Evolutionary conservation across 2,888 invertebrate species (phyloP), one percentile per base, ranked within the genome.

Genomic region (Torymus tubicola): DNA sequence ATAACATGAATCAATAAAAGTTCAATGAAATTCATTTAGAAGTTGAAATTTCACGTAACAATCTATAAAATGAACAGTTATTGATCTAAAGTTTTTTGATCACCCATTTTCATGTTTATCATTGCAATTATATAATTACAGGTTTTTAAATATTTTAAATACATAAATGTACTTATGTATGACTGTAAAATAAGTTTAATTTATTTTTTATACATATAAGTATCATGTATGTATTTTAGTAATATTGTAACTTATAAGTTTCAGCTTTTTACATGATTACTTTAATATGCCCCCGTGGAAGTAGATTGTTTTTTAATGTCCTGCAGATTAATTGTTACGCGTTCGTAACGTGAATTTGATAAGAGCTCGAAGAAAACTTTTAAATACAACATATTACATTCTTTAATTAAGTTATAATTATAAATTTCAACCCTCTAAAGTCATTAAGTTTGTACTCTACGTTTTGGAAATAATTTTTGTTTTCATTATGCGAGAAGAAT

Each of bases 281-380:
- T 82, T 81, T 86, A 87, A 87, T 87, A 87, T 87, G 87, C 87
- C 87, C 87, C 86, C 84, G 83, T 86, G 86, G 86, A 88, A 88
- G 86, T 87, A 85, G 83, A 87, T 84, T 83, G 84, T 83, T 83
- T 83, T 63, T 24, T 31, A 76, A 81, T 65, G 83, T 83, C 81
- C 53, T 77, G 75, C 78, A 73, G 75, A 80, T 83, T 82, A 68
- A 81, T 68, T 18, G 16, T 71, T 69, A n/a, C n/a, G n/a, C n/a
- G n/a, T n/a, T n/a, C n/a, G n/a, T 79, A 82, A 74, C 61, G 69
- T 74, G 55, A 57, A 55, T 72, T 78, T 76, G 31, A 63, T 31
- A 68, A 21, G 52, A 78, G 70, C 81, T 78, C 78, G 68, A 76
- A 81, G 42, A 42, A 42, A 42, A 42, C 8, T 42, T 42, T 42